Percentiles rank a stretch among this genome's conserved stretches.
Evolutionary conservation across 2,113 vertebrate genomes (phyloP).

Genomic region (Myotis davidii): DNA sequence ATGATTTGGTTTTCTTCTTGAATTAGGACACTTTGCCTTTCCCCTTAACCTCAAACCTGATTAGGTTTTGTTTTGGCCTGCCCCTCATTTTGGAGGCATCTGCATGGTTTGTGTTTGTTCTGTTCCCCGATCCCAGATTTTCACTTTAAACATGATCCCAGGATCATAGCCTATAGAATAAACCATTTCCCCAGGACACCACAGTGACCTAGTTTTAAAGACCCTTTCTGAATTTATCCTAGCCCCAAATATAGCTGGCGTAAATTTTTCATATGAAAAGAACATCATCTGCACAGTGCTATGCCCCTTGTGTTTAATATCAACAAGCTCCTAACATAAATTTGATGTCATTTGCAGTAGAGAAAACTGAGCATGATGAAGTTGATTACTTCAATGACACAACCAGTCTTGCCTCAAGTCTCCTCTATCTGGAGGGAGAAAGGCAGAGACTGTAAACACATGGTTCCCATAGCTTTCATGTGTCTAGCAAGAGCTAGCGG

Average conservation of each 20-base stretch:
- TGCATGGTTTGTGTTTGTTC: not conserved
- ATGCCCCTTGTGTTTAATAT: not conserved
- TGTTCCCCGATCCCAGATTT: not conserved
- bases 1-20: not conserved
- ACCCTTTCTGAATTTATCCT: not conserved
- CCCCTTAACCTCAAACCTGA: not conserved
- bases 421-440: not conserved
- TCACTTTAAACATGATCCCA: not conserved
- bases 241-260: not conserved
- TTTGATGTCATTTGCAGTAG: not conserved
- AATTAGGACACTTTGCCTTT: not conserved
- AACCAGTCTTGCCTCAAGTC: not conserved
- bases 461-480: accelerated
- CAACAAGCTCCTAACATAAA: conserved; percentile 27
- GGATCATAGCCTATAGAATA: not conserved
- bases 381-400: not conserved
- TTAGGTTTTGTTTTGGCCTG: not conserved
- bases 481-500: not conserved
- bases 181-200: not conserved
- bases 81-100: not conserved
- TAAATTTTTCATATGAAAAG: not conserved
- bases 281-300: not conserved
- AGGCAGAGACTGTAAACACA: not conserved
- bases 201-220: not conserved
- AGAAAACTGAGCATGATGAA: conserved; percentile 17